Evolutionary conservation across 1,140 invertebrate genomes (phyloP).

Genomic region (Dendroctonus valens): DNA sequence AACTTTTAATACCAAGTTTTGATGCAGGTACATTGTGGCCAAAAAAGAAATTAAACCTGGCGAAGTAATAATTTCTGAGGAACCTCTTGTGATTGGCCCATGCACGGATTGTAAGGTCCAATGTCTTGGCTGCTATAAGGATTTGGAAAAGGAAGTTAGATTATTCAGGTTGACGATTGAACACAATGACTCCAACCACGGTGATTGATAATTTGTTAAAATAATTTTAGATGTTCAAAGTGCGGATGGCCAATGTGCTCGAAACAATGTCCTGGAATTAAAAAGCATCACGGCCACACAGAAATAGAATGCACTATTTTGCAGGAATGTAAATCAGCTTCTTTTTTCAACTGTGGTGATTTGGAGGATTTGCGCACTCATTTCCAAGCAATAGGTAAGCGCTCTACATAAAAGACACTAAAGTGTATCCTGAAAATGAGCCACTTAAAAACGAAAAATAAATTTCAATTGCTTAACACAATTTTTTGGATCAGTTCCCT

Average conservation of each 20-base stretch:
- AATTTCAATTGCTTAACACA: too few relatives aligned
- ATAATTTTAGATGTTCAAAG: constrained; percentile 55
- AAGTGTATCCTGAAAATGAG: too few relatives aligned
- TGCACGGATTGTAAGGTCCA: constrained; percentile 63
- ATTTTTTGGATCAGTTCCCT: constrained; percentile 18
- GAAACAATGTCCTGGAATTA: constrained; percentile 54
- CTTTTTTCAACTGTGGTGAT: constrained; percentile 52
- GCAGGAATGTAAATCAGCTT: constrained; percentile 47
- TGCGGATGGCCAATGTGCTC: constrained; percentile 68
- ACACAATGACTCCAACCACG: neutral
- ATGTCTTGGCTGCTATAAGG: constrained; percentile 68
- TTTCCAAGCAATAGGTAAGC: constrained; percentile 36
- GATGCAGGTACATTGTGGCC: constrained; percentile 66
- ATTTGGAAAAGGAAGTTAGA: constrained; percentile 47
- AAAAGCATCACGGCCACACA: constrained; percentile 57
- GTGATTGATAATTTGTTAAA: neutral
- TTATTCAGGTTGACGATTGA: constrained; percentile 31
- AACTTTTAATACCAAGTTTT: too few relatives aligned
- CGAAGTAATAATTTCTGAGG: constrained; percentile 63
- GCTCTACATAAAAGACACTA: neutral
- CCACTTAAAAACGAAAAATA: too few relatives aligned
- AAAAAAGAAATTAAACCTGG: constrained; percentile 61
- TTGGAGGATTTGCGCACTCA: constrained; percentile 37
- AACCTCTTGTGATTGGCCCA: constrained; percentile 67
- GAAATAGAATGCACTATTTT: constrained; percentile 58